Evolutionary conservation across 30 jellyfish, hydroid and myxozoan species (phyloP).

Genomic region (Rhopilema esculentum): DNA sequence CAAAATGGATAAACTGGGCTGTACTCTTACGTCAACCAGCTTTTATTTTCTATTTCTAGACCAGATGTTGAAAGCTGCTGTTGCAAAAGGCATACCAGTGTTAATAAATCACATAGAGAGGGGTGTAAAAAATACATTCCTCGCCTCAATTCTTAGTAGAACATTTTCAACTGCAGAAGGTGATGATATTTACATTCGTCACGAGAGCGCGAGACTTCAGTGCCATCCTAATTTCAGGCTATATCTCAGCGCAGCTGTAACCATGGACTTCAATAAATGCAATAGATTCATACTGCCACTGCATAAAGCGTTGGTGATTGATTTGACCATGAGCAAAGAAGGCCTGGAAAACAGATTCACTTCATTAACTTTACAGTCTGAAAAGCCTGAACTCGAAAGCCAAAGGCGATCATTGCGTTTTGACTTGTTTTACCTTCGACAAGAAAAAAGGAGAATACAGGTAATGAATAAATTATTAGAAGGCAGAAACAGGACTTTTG

Average conservation of each 20-base stretch:
- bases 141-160: conserved; percentile 12
- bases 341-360: conserved; percentile 33
- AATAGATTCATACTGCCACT: conserved; percentile 49
- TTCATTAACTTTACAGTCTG: conserved; percentile 40
- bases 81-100: conserved; percentile 55
- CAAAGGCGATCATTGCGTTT: conserved; percentile 54
- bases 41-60: no score
- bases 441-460: conserved; percentile 49
- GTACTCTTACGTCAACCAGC: no score
- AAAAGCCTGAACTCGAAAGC: conserved; percentile 62
- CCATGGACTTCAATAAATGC: conserved; percentile 43
- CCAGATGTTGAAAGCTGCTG: conserved; percentile 61
- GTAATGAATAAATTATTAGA: conserved; percentile 26
- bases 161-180: conserved; percentile 18
- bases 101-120: conserved; percentile 67
- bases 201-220: conserved; percentile 10
- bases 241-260: conserved; percentile 65
- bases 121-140: conserved; percentile 21
- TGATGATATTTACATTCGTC: background rate
- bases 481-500: background rate
- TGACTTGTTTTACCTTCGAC: conserved; percentile 45
- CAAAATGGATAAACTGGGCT: no score
- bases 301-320: conserved; percentile 48
- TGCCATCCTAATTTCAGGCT: conserved; percentile 58
- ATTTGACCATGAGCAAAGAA: conserved; percentile 45